These are phyloP conservation scores for Diploscapter pachys DNA, from an alignment of 1,140 invertebrate genomes.

Conservation along the genomic window DNA sequence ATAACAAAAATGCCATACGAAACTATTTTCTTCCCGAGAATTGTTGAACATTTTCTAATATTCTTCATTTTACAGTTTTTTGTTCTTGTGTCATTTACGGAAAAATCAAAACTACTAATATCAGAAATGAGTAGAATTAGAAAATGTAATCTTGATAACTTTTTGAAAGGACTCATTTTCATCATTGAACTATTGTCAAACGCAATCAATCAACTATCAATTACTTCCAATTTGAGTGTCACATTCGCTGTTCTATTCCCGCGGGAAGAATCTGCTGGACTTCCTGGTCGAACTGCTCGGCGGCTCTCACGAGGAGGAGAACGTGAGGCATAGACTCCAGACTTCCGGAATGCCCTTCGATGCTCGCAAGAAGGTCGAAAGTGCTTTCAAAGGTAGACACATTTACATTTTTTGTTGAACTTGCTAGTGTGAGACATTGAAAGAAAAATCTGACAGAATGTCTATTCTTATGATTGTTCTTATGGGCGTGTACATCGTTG, in stretches of 20 bases:
- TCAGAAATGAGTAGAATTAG: no score
- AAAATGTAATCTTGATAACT: no score
- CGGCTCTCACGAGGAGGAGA: not conserved
- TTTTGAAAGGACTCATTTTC: no score
- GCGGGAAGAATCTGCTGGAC: not conserved
- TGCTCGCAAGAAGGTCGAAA: conserved; percentile 6
- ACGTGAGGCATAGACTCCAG: not conserved
- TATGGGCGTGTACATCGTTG: no score
- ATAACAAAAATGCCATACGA: not conserved
- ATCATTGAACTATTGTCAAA: no score
- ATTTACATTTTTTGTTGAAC: not conserved
- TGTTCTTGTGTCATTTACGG: no score
- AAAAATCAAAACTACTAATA: no score
- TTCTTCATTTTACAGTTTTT: no score
- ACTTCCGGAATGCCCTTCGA: conserved; percentile 2
- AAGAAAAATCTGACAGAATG: not conserved
- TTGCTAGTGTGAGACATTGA: not conserved
- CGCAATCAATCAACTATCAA: no score
- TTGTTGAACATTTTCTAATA: no score
- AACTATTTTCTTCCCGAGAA: no score
- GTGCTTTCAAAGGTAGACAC: conserved; percentile 1
- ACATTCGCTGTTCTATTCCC: conserved; percentile 6
- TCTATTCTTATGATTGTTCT: not conserved
- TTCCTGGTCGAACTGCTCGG: not conserved
- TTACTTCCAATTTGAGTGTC: not conserved